Conservation (phyloP, 2,888 invertebrate species). For the Lochmaea capreae region DNA sequence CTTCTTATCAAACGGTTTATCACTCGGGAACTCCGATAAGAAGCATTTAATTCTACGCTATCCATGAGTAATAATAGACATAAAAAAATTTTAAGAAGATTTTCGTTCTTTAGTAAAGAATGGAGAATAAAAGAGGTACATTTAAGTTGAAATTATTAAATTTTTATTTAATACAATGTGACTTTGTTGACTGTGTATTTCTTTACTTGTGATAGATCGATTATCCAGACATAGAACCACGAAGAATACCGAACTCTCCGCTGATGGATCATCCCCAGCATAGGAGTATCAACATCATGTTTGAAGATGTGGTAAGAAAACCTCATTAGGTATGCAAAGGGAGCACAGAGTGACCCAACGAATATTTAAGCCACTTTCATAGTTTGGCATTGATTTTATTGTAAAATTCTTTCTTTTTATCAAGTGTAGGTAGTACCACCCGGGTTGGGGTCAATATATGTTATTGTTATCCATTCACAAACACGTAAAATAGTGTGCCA, state of each 20-base stretch:
- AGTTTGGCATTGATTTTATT: too few species aligned
- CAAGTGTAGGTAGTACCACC: too few species aligned
- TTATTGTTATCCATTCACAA: too few species aligned
- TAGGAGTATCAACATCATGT: slow-evolving; percentile 62
- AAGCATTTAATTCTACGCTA: slow-evolving; percentile 2
- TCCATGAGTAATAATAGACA: slow-evolving; percentile 27
- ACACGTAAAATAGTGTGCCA: too few species aligned
- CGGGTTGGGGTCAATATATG: too few species aligned
- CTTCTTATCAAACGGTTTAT: slow-evolving; percentile 31
- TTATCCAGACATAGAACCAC: slow-evolving; percentile 72
- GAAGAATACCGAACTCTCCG: slow-evolving; percentile 61
- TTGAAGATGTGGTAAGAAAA: slow-evolving; percentile 62
- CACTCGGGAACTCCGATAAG: slow-evolving; percentile 30
- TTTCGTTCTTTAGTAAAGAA: slow-evolving; percentile 26
- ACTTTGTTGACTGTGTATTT: neutral
- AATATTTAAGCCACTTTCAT: too few species aligned
- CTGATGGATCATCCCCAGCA: slow-evolving; percentile 63
- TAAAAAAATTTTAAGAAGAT: slow-evolving; percentile 18
- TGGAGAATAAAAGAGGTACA: slow-evolving; percentile 36
- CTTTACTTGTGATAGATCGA: slow-evolving; percentile 72
- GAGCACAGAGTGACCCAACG: too few species aligned
- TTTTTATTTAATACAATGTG: neutral
- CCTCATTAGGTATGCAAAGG: too few species aligned
- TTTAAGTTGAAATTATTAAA: slow-evolving; percentile 13
- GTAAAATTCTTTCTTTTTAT: too few species aligned